These are phyloP conservation scores for Cantharis rustica DNA, from an alignment of 2,888 invertebrate species.

Conservation along the genomic window DNA sequence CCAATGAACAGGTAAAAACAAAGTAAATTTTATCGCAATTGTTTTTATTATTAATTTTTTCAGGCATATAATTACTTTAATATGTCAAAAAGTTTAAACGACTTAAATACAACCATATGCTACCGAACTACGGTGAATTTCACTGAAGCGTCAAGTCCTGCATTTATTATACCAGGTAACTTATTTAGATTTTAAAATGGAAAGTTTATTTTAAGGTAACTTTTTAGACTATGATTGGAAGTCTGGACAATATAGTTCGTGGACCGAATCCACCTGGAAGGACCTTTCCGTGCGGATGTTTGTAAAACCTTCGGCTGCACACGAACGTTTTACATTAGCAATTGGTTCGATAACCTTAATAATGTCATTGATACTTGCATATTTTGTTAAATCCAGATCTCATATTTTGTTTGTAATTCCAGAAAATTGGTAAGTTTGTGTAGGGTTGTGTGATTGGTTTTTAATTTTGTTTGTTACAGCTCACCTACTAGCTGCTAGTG, in stretches of 20 bases:
- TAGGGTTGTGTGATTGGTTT: neutral
- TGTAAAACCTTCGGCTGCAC: conserved; percentile 68
- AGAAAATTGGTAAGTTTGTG: conserved; percentile 21
- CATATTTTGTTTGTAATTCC: conserved; percentile 55
- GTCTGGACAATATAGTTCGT: conserved; percentile 79
- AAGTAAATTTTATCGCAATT: neutral
- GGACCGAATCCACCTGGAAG: conserved; percentile 89
- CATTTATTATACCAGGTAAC: conserved; percentile 73
- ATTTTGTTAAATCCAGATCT: conserved; percentile 59
- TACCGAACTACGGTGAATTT: conserved; percentile 74
- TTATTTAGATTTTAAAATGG: conserved; percentile 1
- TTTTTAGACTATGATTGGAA: conserved; percentile 73
- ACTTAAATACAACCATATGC: conserved; percentile 68
- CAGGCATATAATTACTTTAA: conserved; percentile 59
- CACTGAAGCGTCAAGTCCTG: conserved; percentile 80
- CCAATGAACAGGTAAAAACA: conserved; percentile 49
- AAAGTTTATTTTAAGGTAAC: neutral
- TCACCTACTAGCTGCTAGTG: conserved; percentile 35
- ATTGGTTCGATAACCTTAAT: conserved; percentile 59
- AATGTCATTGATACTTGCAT: conserved; percentile 60
- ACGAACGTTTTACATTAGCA: conserved; percentile 61
- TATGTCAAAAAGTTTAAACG: conserved; percentile 61
- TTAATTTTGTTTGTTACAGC: conserved; percentile 26
- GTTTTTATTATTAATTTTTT: conserved; percentile 7
- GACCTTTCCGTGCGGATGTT: conserved; percentile 77